Evolutionary conservation across 2,888 invertebrate species (phyloP).

Genomic region (Entomobrya proxima): DNA sequence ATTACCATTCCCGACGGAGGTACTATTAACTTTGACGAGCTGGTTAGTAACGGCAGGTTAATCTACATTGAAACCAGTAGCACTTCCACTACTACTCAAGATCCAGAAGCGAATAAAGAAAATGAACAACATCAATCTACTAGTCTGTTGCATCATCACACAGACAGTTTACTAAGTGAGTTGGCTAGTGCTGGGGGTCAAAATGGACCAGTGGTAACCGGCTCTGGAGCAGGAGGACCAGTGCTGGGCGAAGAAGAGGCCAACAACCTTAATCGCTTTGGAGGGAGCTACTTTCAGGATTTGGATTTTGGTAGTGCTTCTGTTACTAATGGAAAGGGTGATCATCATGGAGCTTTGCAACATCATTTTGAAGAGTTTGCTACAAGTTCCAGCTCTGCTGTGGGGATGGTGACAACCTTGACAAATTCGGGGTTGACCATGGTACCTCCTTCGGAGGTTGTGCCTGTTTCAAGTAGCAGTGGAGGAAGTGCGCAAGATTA

Average conservation of each 20-base stretch:
- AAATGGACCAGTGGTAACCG: too few relatives aligned
- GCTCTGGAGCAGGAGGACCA: too few relatives aligned
- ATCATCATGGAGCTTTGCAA: too few relatives aligned
- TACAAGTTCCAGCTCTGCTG: neutral
- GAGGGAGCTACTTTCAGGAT: too few relatives aligned
- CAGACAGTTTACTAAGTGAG: neutral
- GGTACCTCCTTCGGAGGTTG: neutral
- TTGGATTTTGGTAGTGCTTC: too few relatives aligned
- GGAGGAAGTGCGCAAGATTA: conserved; percentile 32
- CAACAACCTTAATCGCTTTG: too few relatives aligned
- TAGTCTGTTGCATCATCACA: neutral
- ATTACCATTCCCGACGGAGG: conserved; percentile 59
- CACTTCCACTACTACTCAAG: too few relatives aligned
- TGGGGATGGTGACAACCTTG: neutral
- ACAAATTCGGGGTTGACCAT: neutral
- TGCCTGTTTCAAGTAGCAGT: neutral
- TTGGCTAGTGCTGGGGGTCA: neutral
- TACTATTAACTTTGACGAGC: conserved; percentile 56
- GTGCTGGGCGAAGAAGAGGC: too few relatives aligned
- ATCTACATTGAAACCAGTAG: conserved; percentile 62
- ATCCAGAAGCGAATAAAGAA: conserved; percentile 63
- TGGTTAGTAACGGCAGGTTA: conserved; percentile 44
- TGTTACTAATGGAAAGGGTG: too few relatives aligned
- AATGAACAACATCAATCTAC: conserved; percentile 18
- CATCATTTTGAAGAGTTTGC: too few relatives aligned